Evolutionary conservation across 2,113 vertebrate species (phyloP).

Genomic region (Onychorhynchus coronatus): DNA sequence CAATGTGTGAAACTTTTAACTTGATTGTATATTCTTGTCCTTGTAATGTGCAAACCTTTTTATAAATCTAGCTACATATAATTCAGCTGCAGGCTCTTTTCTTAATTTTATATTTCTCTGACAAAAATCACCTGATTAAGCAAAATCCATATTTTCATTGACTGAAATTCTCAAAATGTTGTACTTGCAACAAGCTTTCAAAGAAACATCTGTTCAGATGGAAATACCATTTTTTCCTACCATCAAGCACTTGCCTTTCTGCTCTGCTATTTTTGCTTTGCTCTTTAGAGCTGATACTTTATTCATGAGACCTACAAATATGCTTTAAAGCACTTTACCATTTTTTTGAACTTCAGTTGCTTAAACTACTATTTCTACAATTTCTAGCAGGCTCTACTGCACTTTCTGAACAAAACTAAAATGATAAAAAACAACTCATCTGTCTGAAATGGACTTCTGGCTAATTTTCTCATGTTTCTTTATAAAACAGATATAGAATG

Average conservation of each 20-base stretch:
- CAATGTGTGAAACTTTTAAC: background rate
- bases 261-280: background rate
- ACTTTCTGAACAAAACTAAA: background rate
- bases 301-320: background rate
- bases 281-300: background rate
- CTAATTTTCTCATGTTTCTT: background rate
- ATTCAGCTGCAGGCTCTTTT: background rate
- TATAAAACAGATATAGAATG: background rate
- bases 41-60: background rate
- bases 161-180: background rate
- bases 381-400: background rate
- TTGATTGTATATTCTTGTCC: background rate
- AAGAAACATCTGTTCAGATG: background rate
- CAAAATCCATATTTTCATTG: background rate
- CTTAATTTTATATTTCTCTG: background rate
- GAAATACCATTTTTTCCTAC: background rate
- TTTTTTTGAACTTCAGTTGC: background rate
- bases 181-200: background rate
- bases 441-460: background rate
- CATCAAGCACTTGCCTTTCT: background rate
- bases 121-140: background rate
- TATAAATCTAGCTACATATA: background rate
- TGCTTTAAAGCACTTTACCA: background rate
- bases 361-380: background rate
- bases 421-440: background rate